Conservation (phyloP, 2,797 vertebrate genomes). For the Aeoliscus strigatus region DNA sequence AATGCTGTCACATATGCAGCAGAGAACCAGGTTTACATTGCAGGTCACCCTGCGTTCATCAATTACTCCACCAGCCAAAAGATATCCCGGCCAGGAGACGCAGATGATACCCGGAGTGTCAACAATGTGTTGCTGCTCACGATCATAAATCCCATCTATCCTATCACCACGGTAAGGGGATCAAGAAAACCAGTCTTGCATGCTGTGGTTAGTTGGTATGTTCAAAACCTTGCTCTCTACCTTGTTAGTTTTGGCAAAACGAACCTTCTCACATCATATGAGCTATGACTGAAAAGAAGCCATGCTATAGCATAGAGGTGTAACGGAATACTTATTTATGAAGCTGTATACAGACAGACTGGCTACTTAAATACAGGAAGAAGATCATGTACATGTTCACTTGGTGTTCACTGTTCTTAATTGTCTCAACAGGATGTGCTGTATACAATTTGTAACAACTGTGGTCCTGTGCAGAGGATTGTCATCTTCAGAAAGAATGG, state of each 20-base stretch:
- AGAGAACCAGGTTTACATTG: constrained; percentile 93
- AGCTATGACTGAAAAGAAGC: background rate
- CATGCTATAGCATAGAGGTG: background rate
- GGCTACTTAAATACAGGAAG: too few species aligned
- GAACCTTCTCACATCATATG: background rate
- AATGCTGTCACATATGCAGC: constrained; percentile 91
- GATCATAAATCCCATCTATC: constrained; percentile 91
- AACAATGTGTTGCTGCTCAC: constrained; percentile 94
- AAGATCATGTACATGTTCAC: background rate
- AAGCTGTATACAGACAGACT: too few species aligned
- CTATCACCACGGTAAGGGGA: constrained; percentile 74
- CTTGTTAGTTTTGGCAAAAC: too few species aligned
- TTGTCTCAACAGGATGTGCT: constrained; percentile 82
- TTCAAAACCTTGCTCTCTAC: too few species aligned
- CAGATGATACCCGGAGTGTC: constrained; percentile 86
- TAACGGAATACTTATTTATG: too few species aligned
- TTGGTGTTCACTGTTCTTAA: background rate
- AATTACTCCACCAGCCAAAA: constrained; percentile 98
- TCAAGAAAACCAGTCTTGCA: background rate
- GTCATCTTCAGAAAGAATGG: constrained; percentile 98
- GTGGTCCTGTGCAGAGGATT: constrained; percentile 93
- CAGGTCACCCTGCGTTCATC: constrained; percentile 90
- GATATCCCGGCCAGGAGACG: constrained; percentile 89
- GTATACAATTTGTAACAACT: constrained; percentile 96
- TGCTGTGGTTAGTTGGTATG: background rate